phyloP scores from a whole-genome alignment of 2,888 invertebrate genomes.

The Aleiodes alternator region DNA sequence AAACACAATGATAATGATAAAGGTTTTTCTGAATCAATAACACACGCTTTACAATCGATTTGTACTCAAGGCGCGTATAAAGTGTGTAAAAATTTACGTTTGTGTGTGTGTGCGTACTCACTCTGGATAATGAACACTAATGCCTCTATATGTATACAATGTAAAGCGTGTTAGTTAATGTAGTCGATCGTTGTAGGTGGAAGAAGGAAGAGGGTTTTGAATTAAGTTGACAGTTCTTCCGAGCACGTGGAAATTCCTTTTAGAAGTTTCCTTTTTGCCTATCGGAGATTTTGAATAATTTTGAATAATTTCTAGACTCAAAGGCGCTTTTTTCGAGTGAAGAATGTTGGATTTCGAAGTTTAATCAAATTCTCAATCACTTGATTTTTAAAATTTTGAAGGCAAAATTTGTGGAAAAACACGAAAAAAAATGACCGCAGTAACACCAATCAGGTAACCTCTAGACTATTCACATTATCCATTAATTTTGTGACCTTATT shows the following conservation, averaged over 20 bases:
- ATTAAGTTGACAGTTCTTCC: background rate
- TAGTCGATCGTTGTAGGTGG: constrained; percentile 8
- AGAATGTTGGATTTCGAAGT: too few relatives aligned
- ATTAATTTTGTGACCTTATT: constrained; percentile 14
- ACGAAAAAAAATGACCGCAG: too few relatives aligned
- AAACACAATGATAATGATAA: constrained; percentile 6
- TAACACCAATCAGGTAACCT: too few relatives aligned
- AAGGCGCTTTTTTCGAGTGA: too few relatives aligned
- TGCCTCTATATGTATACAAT: background rate
- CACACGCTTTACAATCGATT: constrained; percentile 16
- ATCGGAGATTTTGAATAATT: too few relatives aligned
- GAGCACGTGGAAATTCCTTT: too few relatives aligned
- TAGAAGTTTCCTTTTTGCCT: too few relatives aligned
- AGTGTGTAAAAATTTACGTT: background rate
- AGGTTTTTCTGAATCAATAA: background rate
- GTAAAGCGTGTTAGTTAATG: background rate
- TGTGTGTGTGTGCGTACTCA: background rate
- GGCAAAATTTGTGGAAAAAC: too few relatives aligned
- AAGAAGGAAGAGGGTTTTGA: constrained; percentile 4
- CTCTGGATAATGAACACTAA: background rate
- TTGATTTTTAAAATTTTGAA: too few relatives aligned
- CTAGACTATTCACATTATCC: background rate
- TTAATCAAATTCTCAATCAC: too few relatives aligned
- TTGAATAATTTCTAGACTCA: too few relatives aligned
- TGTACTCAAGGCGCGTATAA: background rate